A percentile compares a stretch with the other conserved stretches of the same genome.
phyloP scores from a whole-genome alignment of 2,113 vertebrate species.

The Psittacula cyanocephala region DNA sequence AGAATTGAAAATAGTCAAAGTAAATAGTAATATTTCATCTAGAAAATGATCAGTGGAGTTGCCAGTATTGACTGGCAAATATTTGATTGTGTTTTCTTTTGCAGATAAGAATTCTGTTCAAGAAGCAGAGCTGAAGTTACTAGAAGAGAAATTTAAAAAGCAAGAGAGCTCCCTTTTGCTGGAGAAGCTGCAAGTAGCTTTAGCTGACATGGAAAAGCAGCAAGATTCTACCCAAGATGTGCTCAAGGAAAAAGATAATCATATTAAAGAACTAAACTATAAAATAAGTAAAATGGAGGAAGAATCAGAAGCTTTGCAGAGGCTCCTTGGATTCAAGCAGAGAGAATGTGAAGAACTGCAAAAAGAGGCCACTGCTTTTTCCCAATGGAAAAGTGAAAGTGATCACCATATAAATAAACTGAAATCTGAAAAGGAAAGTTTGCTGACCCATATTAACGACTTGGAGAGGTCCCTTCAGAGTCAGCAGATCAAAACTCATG shows the following conservation, averaged over 20 bases:
- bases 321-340: conserved; percentile 67
- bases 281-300: conserved; percentile 72
- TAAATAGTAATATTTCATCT: neutral
- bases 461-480: conserved; percentile 75
- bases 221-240: conserved; percentile 74
- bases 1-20: neutral
- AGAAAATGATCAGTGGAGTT: neutral
- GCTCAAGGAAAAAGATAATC: conserved; percentile 80
- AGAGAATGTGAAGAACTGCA: conserved; percentile 77
- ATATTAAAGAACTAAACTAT: conserved; percentile 75
- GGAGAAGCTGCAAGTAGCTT: conserved; percentile 76
- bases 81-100: neutral
- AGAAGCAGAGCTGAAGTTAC: conserved; percentile 75
- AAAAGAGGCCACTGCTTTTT: conserved; percentile 73
- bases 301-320: conserved; percentile 75
- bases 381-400: conserved; percentile 83
- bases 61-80: neutral
- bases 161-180: conserved; percentile 72
- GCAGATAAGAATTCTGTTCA: conserved; percentile 81
- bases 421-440: conserved; percentile 76
- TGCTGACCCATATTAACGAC: conserved; percentile 72
- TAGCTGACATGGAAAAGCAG: conserved; percentile 81
- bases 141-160: conserved; percentile 79
- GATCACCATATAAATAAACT: conserved; percentile 73
- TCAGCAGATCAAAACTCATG: conserved; percentile 63